A percentile compares a stretch with the other conserved stretches of the same genome.
These are phyloP conservation scores for Lycopodina hypogea DNA, from an alignment of 37 sponge, comb jelly and placozoan genomes.

Conservation along the genomic window DNA sequence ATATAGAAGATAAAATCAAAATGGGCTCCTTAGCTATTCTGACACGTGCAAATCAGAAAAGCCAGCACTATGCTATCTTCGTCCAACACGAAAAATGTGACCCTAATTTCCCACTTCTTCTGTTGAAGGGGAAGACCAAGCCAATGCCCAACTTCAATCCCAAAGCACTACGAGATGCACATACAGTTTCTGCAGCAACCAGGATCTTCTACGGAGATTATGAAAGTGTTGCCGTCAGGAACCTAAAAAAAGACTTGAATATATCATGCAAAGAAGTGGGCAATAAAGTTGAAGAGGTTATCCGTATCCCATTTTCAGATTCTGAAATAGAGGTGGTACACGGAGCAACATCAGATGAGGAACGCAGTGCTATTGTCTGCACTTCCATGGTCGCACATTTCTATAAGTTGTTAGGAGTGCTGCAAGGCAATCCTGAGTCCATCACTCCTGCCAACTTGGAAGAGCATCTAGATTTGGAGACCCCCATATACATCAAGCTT, in stretches of 20 bases:
- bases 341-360: slow-evolving; percentile 12
- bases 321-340: slow-evolving; percentile 28
- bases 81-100: slow-evolving; percentile 35
- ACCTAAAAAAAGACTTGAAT: slow-evolving; percentile 3
- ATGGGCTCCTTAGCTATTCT: slow-evolving; percentile 66
- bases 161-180: slow-evolving; percentile 15
- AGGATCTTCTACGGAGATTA: slow-evolving; percentile 75
- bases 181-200: slow-evolving; percentile 51
- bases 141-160: slow-evolving; percentile 40
- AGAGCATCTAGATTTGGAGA: slow-evolving; percentile 20
- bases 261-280: slow-evolving; percentile 1
- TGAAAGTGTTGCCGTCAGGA: slow-evolving; percentile 31
- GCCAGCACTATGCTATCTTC: slow-evolving; percentile 61
- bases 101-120: slow-evolving; percentile 46
- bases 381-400: slow-evolving; percentile 60
- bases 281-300: slow-evolving; percentile 8
- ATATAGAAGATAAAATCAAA: slow-evolving; percentile 19
- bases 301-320: not conserved
- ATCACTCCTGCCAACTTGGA: slow-evolving; percentile 29
- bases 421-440: slow-evolving; percentile 26
- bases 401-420: slow-evolving; percentile 39
- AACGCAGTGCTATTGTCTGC: slow-evolving; percentile 38
- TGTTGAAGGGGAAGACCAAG: slow-evolving; percentile 69
- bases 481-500: slow-evolving; percentile 37
- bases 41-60: slow-evolving; percentile 21